Conservation (phyloP, 2,888 invertebrate genomes). For the Balanococcus diminutus region DNA sequence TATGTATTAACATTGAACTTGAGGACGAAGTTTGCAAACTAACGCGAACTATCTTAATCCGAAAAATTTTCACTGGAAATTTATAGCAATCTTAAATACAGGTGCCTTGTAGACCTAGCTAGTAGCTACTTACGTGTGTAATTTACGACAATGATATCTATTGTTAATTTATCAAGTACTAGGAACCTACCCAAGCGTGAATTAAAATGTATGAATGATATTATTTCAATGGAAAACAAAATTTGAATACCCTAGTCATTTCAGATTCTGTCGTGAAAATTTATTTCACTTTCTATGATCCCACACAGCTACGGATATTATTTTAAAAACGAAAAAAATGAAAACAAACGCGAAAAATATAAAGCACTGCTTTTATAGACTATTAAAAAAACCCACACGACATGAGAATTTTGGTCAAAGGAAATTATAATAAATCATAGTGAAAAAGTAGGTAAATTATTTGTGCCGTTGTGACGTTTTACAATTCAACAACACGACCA, state of each 20-base stretch:
- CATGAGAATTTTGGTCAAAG: not conserved
- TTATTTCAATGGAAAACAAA: not conserved
- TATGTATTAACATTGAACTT: too few species aligned
- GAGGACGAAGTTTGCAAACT: too few species aligned
- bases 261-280: not conserved
- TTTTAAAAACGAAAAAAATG: not conserved
- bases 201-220: not conserved
- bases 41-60: too few species aligned
- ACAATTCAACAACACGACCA: not conserved
- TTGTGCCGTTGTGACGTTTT: not conserved
- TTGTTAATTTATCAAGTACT: too few species aligned
- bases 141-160: too few species aligned
- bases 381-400: not conserved
- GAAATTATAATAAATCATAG: not conserved
- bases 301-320: not conserved
- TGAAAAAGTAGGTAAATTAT: not conserved
- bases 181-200: too few species aligned
- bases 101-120: too few species aligned
- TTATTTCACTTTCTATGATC: not conserved
- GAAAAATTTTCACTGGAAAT: too few species aligned
- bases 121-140: too few species aligned
- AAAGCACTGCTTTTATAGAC: not conserved
- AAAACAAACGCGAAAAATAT: not conserved
- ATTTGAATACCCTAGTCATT: not conserved
- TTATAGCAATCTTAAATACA: too few species aligned